Evolutionary conservation across 2,113 vertebrate species (phyloP).

Genomic region (Pseudonaja textilis): DNA sequence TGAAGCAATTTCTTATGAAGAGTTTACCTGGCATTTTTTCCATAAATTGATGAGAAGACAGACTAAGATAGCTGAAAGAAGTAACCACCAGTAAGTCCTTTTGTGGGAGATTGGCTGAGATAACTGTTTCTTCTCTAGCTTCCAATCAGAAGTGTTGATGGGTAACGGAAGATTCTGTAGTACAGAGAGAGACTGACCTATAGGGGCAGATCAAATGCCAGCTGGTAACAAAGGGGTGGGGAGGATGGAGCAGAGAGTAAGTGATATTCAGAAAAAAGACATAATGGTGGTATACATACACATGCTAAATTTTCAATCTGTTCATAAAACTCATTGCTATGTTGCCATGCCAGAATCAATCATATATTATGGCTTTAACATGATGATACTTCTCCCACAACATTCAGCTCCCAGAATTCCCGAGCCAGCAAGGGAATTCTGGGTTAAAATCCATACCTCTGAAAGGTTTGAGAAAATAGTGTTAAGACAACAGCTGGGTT

Average conservation of each 20-base stretch:
- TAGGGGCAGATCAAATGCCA: conserved; percentile 1
- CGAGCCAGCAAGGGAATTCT: not conserved
- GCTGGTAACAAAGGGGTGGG: not conserved
- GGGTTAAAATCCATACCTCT: not conserved
- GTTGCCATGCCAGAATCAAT: not conserved
- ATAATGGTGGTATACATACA: not conserved
- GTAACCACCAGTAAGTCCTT: not conserved
- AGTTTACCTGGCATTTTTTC: not conserved
- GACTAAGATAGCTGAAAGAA: not conserved
- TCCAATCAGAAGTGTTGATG: not conserved
- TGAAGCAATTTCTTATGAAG: not conserved
- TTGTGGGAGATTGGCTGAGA: not conserved
- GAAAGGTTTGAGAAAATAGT: not conserved
- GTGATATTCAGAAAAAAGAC: not conserved
- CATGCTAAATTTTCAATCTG: not conserved
- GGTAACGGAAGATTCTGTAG: not conserved
- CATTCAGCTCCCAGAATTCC: not conserved
- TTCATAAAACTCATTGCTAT: not conserved
- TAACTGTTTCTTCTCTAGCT: not conserved
- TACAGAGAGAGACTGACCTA: conserved; percentile 13
- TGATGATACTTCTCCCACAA: not conserved
- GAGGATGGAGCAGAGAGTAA: not conserved
- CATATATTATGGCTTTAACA: not conserved
- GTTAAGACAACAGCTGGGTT: not conserved
- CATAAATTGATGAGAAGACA: not conserved